Evolutionary conservation across 2,888 invertebrate genomes (phyloP).

Genomic region (Drosophila ezoana): DNA sequence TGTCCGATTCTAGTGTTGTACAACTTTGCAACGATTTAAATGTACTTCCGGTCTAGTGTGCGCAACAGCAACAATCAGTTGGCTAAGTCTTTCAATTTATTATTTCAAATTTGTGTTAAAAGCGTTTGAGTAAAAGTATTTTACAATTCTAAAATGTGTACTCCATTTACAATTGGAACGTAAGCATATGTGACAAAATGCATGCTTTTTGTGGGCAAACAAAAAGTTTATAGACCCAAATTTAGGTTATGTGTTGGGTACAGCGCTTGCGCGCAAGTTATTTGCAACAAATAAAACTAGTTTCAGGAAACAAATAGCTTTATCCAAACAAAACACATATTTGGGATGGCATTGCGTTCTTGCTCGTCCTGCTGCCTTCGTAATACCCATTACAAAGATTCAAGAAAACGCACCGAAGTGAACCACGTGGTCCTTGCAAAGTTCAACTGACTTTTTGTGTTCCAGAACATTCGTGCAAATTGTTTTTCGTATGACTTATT

Average conservation of each 20-base stretch:
- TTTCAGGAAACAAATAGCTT: not conserved
- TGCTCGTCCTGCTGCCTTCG: too few species aligned
- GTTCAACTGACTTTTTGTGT: too few species aligned
- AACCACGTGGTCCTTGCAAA: too few species aligned
- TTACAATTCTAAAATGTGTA: too few species aligned
- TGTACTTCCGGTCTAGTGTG: not conserved
- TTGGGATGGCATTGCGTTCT: too few species aligned
- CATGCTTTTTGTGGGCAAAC: not conserved
- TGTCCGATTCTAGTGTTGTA: constrained; percentile 1
- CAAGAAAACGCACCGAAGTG: too few species aligned
- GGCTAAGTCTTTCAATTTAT: not conserved
- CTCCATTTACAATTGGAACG: too few species aligned
- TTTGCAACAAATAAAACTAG: not conserved
- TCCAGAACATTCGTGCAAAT: not conserved
- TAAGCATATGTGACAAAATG: too few species aligned
- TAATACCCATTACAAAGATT: too few species aligned
- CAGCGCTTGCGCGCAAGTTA: not conserved
- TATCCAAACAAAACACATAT: too few species aligned
- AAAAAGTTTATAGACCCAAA: not conserved
- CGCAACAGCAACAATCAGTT: not conserved
- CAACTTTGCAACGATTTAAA: not conserved
- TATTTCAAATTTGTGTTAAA: too few species aligned
- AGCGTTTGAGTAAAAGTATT: too few species aligned
- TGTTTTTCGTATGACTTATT: not conserved
- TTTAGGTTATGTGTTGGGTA: not conserved